Conservation (phyloP, 2,797 vertebrate species). For the Atherinosoma microstoma region DNA sequence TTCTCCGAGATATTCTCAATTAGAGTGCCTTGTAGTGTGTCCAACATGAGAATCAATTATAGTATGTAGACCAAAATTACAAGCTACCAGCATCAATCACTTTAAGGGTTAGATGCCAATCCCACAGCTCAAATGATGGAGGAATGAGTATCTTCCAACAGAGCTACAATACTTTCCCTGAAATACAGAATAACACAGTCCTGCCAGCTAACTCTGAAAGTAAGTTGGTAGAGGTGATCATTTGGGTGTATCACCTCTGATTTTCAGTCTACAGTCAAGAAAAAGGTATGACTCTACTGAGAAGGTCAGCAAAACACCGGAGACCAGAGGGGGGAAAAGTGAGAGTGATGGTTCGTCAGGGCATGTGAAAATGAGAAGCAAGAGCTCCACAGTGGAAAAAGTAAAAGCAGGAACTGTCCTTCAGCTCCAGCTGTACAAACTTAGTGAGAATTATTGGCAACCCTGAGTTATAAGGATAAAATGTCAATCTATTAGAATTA, state of each 20-base stretch:
- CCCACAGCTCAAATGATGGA: not conserved
- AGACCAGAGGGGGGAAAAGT: slow-evolving; percentile 16
- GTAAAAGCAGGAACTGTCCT: slow-evolving; percentile 45
- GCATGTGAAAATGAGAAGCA: slow-evolving; percentile 31
- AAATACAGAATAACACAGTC: not conserved
- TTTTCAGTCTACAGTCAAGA: slow-evolving; percentile 26
- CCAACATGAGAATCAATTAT: slow-evolving; percentile 3
- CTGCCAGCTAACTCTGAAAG: not conserved
- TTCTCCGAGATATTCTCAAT: slow-evolving; percentile 22
- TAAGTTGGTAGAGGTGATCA: slow-evolving; percentile 12
- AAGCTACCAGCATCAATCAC: slow-evolving; percentile 7
- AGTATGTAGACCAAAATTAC: slow-evolving; percentile 1
- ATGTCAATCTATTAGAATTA: too few relatives aligned
- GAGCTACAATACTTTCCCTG: not conserved
- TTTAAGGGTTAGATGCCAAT: not conserved
- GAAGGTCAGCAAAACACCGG: slow-evolving; percentile 46
- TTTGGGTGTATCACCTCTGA: slow-evolving; percentile 3
- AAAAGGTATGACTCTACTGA: slow-evolving; percentile 22
- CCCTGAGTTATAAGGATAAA: too few relatives aligned
- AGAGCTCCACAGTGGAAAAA: slow-evolving; percentile 22
- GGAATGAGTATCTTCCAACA: not conserved
- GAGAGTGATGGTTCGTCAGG: slow-evolving; percentile 9
- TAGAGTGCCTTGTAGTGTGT: slow-evolving; percentile 16
- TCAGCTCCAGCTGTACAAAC: slow-evolving; percentile 28
- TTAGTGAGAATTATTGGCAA: not conserved